Evolutionary conservation across 2,113 vertebrate species (phyloP), one percentile per base, ranked within the genome.

Genomic region (Machaerirhynchus nigripectus): DNA sequence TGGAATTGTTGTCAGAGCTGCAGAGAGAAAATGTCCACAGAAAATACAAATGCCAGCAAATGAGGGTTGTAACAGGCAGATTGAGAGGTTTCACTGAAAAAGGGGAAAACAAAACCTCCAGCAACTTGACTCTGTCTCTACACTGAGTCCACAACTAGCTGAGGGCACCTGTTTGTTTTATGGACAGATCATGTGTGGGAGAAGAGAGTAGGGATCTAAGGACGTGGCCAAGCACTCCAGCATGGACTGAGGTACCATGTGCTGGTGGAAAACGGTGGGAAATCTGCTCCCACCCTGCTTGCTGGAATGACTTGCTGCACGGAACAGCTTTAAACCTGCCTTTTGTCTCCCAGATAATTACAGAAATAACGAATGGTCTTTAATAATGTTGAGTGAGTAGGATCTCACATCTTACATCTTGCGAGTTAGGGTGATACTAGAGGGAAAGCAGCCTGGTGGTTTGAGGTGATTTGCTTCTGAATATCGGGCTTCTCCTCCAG

Each of bases 141-240:
- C 19, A 10, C 20, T 22, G 42, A 44, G 27, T 7, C 67, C 20
- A 56, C 40, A 52, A 26, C 4, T 19, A 39, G 6, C 14, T 70
- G 49, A 60, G 18, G 23, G 4, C 5, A 27, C n/a, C 4, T 47
- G 6, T 7, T 67, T 47, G 10, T 42, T 81, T 68, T 24, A 13
- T 21, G 30, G 52, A 20, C 60, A 52, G 19, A 10, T 17, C 3
- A 0, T 10, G 22, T 2, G 2, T 15, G 4, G 59, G 11, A 33
- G 21, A 11, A 9, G 7, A 28, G 14, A 24, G 11, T 1, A 49
- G 2, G 19, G 24, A 19, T 70, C 37, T 35, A 20, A 64, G 53
- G 30, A 27, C 6, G 1, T 2, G 28, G 22, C 59, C 50, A n/a
- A n/a, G 21, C 20, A 6, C 28, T 67, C 31, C 56, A 68, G 42